These are phyloP conservation scores for Limulus polyphemus DNA, from an alignment of 2,888 invertebrate species.

Conservation along the genomic window DNA sequence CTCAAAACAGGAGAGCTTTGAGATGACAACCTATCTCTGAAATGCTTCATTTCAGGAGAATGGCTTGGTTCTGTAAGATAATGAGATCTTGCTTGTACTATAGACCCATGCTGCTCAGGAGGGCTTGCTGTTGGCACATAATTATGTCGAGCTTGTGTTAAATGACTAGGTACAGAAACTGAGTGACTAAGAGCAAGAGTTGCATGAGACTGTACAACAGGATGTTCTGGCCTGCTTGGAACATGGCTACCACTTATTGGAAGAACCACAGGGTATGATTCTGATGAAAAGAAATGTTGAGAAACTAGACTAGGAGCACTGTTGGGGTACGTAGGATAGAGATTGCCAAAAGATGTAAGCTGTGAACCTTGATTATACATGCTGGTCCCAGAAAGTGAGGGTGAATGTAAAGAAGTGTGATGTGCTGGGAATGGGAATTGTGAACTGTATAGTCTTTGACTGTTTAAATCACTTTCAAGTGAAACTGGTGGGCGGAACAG, in stretches of 20 bases:
- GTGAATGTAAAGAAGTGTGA: too few species aligned
- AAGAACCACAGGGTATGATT: neutral
- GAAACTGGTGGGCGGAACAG: constrained; percentile 1
- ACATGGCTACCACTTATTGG: neutral
- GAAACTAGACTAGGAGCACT: neutral
- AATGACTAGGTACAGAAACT: neutral
- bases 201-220: too few species aligned
- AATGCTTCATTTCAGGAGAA: constrained; percentile 10
- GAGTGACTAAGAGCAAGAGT: too few species aligned
- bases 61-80: constrained; percentile 2
- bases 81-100: too few species aligned
- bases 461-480: neutral
- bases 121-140: constrained; percentile 7
- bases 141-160: neutral
- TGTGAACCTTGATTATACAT: too few species aligned
- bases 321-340: neutral
- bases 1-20: too few species aligned
- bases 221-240: neutral
- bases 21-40: too few species aligned
- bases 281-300: neutral
- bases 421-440: neutral
- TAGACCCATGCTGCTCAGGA: constrained; percentile 3
- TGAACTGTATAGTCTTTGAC: neutral
- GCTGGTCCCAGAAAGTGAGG: too few species aligned
- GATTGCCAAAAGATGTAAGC: too few species aligned